phyloP scores from a whole-genome alignment of 2,113 vertebrate species.

The Stegostoma tigrinum region DNA sequence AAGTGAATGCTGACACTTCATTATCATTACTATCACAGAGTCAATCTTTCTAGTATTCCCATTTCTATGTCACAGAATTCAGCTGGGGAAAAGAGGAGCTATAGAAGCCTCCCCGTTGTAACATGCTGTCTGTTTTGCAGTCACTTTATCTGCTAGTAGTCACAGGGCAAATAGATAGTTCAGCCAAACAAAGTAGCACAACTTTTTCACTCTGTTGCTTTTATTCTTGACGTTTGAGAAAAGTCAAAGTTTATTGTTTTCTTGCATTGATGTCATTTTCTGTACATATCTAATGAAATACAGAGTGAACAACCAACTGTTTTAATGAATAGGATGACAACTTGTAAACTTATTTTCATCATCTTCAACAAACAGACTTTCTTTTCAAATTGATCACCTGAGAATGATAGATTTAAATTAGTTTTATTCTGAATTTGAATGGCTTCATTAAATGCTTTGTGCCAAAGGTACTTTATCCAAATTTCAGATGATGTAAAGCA shows the following conservation, averaged over 20 bases:
- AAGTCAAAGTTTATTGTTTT: not conserved
- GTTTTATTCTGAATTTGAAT: not conserved
- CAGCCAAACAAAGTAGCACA: not conserved
- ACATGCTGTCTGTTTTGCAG: not conserved
- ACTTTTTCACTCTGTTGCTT: not conserved
- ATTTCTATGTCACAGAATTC: not conserved
- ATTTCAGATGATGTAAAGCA: not conserved
- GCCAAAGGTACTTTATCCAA: not conserved
- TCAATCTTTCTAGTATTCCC: not conserved
- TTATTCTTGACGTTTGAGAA: not conserved
- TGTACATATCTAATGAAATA: not conserved
- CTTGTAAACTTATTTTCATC: not conserved
- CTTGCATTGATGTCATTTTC: not conserved
- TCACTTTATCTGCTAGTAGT: not conserved
- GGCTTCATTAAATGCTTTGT: not conserved
- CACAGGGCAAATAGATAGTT: not conserved
- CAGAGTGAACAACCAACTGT: not conserved
- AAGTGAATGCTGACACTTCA: not conserved
- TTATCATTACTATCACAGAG: not conserved
- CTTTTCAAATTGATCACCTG: not conserved
- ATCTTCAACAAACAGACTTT: not conserved
- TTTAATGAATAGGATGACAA: not conserved
- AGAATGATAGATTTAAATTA: not conserved
- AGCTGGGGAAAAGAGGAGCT: conserved; percentile 24
- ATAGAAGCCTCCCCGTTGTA: not conserved